phyloP scores from a whole-genome alignment of 2,113 vertebrate species.

The Phrynosoma platyrhinos region DNA sequence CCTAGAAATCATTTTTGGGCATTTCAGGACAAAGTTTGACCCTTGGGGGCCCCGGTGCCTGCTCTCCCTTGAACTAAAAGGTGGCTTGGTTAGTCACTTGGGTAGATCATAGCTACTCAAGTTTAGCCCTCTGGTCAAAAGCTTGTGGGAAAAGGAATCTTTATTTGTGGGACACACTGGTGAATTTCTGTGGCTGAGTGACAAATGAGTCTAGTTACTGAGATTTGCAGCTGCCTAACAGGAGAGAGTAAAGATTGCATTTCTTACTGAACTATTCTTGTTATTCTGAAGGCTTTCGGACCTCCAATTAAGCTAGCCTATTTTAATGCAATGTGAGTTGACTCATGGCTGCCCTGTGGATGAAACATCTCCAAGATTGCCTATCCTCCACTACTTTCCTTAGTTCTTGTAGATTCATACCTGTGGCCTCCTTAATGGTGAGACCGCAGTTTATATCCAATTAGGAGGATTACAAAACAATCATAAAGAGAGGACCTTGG shows the following conservation, averaged over 20 bases:
- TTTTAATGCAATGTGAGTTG: neutral
- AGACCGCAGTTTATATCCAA: no score
- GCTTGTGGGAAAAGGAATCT: neutral
- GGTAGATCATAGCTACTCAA: neutral
- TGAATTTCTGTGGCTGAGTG: conserved; percentile 3
- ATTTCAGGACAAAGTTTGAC: no score
- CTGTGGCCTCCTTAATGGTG: no score
- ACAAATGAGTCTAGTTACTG: neutral
- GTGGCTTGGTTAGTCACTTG: neutral
- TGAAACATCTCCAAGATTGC: no score
- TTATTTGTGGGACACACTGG: neutral
- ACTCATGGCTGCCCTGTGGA: no score
- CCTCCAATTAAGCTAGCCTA: neutral
- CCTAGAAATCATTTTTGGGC: no score
- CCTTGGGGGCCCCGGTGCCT: neutral
- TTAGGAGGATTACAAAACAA: neutral
- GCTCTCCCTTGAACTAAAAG: no score
- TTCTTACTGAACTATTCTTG: neutral
- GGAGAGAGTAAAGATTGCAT: neutral
- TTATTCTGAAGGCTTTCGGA: neutral
- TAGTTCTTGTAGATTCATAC: no score
- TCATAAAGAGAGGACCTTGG: neutral
- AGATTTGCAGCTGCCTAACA: neutral
- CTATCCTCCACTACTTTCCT: no score
- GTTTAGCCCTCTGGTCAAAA: neutral